Base-by-base conservation (phyloP, 2,113 vertebrate genomes). In the Corydoras sp. region DNA sequence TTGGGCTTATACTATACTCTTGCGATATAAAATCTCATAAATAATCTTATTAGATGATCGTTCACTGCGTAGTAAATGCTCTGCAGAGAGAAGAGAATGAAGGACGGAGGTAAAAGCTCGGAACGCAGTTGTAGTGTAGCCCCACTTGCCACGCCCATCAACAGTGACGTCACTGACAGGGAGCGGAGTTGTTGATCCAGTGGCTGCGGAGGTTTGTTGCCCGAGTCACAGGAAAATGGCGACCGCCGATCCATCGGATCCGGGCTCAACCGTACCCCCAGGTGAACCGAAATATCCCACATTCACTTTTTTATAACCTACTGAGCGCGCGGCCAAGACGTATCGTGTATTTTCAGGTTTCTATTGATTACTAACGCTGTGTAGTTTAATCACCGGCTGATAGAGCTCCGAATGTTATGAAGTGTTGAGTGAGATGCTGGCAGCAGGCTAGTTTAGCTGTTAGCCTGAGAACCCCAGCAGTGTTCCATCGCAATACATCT, bases 201-300 rank as follows among this genome's bases (percentile, higher is more conserved):
- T 64, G 49, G 55, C 15, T 12, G 3, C 32, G 50, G 59, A 55
- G 69, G 67, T 72, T 43, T 58, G 58, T n/a, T 62, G 61, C 58
- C 24, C 5, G 43, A 60, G 75, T 66, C 76, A 83, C 74, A 78
- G 71, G 78, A 85, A 79, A 87, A 91, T 91, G 90, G 90, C 90
- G 86, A 88, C 90, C 80, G 87, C 88, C 85, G 87, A 80, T 75
- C 81, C 82, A 73, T 83, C 84, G 76, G 90, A 90, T 66, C 78
- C 81, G 84, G 90, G 87, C 83, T 84, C 84, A 51, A 80, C 83
- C 76, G 82, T 81, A 77, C 85, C 83, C 76, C 84, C 90, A 89
- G 90, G 90, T 91, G 90, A 65, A 43, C 5, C 13, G 0, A 4
- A 65, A 24, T 24, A 3, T 32, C 3, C 53, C 24, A 11, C 0